phyloP scores from a whole-genome alignment of 2,888 invertebrate genomes.

The Harmothoe impar region DNA sequence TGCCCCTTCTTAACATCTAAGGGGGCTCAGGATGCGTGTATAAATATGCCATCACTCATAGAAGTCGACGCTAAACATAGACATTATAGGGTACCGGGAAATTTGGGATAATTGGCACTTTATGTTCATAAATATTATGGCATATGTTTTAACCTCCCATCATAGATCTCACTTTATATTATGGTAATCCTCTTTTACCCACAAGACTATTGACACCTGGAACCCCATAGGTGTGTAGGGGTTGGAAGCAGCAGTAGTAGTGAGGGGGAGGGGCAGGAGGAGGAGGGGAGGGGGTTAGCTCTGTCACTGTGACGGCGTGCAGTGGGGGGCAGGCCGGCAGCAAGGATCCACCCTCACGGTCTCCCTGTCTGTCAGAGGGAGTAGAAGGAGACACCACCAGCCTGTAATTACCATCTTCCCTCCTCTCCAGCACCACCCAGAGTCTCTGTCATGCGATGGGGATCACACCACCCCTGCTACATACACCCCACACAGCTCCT shows the following conservation, averaged over 20 bases:
- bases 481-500: not conserved
- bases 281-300: not conserved
- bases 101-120: too few relatives aligned
- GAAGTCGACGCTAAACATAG: too few relatives aligned
- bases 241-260: not conserved
- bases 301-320: not conserved
- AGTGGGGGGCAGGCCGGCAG: not conserved
- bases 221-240: conserved; percentile 22
- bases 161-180: too few relatives aligned
- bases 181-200: too few relatives aligned
- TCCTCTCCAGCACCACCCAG: not conserved
- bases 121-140: too few relatives aligned
- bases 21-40: too few relatives aligned
- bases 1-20: too few relatives aligned
- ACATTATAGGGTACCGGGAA: too few relatives aligned
- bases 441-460: not conserved
- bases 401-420: not conserved
- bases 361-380: too few relatives aligned
- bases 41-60: too few relatives aligned
- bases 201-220: not conserved
- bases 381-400: too few relatives aligned
- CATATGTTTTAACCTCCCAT: too few relatives aligned
- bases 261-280: conserved; percentile 7
- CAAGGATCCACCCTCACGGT: not conserved
- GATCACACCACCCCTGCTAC: not conserved